A percentile compares a stretch with the other conserved stretches of the same genome.
Evolutionary conservation across 2,797 vertebrate genomes (phyloP).

Genomic region (Arremon aurantiirostris): DNA sequence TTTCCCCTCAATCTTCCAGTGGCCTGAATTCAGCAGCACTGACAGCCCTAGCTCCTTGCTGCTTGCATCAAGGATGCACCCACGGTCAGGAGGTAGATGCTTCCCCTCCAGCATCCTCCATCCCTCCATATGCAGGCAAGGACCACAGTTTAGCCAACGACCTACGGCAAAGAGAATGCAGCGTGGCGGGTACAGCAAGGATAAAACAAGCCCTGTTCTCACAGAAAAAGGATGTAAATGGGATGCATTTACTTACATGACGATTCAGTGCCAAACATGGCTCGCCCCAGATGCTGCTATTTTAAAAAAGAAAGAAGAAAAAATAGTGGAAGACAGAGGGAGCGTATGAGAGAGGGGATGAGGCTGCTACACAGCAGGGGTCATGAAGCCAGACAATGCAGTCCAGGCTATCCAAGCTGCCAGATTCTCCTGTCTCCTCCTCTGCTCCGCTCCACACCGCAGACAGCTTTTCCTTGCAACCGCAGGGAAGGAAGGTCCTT

Average conservation of each 20-base stretch:
- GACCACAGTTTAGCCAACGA: slow-evolving; percentile 18
- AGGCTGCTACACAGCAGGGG: slow-evolving; percentile 91
- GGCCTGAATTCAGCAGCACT: slow-evolving; percentile 51
- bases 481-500: slow-evolving; percentile 63
- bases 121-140: slow-evolving; percentile 13
- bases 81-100: background rate
- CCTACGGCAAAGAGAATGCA: slow-evolving; percentile 30
- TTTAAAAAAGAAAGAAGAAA: slow-evolving; percentile 73
- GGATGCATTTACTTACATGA: slow-evolving; percentile 93
- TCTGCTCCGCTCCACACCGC: slow-evolving; percentile 58
- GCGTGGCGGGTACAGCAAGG: background rate
- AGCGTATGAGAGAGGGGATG: slow-evolving; percentile 79
- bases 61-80: slow-evolving; percentile 45
- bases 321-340: slow-evolving; percentile 52
- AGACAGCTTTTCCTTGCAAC: slow-evolving; percentile 58
- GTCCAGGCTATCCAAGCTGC: slow-evolving; percentile 83
- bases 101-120: slow-evolving; percentile 8
- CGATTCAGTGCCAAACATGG: slow-evolving; percentile 99
- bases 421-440: slow-evolving; percentile 72
- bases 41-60: slow-evolving; percentile 35
- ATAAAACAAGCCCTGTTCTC: slow-evolving; percentile 33
- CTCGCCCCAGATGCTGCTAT: slow-evolving; percentile 90
- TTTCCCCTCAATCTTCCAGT: background rate
- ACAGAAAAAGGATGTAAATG: slow-evolving; percentile 50
- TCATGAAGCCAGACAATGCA: slow-evolving; percentile 95